Evolutionary conservation across 2,113 vertebrate species (phyloP).

Genomic region (Carassius carassius): DNA sequence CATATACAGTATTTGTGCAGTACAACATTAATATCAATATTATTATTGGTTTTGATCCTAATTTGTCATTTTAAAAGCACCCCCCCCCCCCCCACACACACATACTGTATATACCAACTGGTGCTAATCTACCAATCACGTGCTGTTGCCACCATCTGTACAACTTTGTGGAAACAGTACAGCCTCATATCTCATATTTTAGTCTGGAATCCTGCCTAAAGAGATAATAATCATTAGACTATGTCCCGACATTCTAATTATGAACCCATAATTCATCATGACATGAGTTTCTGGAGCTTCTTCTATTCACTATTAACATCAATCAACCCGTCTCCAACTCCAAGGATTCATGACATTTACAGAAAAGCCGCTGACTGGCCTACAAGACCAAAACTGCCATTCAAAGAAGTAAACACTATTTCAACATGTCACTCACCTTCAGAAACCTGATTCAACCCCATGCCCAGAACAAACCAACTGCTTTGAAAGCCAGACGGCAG

Average conservation of each 20-base stretch:
- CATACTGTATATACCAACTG: no score
- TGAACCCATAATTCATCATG: neutral
- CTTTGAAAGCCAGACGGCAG: conserved; percentile 42
- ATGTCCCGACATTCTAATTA: conserved; percentile 17
- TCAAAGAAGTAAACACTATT: neutral
- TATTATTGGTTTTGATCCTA: neutral
- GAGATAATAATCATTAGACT: conserved; percentile 10
- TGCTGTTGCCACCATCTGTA: neutral
- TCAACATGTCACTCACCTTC: conserved; percentile 13
- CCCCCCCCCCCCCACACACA: neutral
- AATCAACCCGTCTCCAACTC: neutral
- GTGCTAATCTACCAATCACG: neutral
- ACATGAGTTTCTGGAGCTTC: neutral
- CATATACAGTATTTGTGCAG: neutral
- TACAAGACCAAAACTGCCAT: neutral
- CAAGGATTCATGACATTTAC: neutral
- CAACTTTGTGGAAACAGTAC: neutral
- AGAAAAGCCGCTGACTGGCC: neutral
- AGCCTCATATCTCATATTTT: neutral
- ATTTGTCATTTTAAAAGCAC: neutral
- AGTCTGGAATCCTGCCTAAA: conserved; percentile 3
- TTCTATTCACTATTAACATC: neutral
- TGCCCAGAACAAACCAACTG: conserved; percentile 27
- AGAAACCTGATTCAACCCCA: conserved; percentile 16
- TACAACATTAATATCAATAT: neutral